phyloP scores from a whole-genome alignment of 2,113 vertebrate species.

The Cyanoliseus patagonus region DNA sequence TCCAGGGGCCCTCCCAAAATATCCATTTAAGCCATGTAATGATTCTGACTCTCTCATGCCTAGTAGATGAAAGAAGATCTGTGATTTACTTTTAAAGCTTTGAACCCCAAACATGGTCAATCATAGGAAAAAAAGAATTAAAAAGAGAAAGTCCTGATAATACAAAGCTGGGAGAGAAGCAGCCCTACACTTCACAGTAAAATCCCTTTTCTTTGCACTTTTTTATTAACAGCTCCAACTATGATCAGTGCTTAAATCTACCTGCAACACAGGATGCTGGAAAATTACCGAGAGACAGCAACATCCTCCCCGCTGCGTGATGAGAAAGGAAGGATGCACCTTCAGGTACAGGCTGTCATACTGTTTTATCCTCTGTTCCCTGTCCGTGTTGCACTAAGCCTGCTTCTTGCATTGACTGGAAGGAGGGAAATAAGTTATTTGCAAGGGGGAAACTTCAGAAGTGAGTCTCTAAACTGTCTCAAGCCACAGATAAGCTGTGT shows the following conservation, averaged over 20 bases:
- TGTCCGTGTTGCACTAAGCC: background rate
- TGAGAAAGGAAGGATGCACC: constrained; percentile 20
- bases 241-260: constrained; percentile 39
- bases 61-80: constrained; percentile 15
- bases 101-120: constrained; percentile 36
- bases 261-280: constrained; percentile 47
- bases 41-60: constrained; percentile 1
- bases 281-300: constrained; percentile 14
- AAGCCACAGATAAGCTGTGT: background rate
- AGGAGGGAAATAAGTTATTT: background rate
- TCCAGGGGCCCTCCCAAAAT: background rate
- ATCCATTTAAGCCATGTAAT: constrained; percentile 19
- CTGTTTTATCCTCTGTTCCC: background rate
- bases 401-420: background rate
- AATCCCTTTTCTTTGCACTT: background rate
- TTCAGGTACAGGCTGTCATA: constrained; percentile 33
- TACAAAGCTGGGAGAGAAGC: constrained; percentile 14
- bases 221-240: constrained; percentile 48
- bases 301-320: background rate
- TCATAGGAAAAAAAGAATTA: background rate
- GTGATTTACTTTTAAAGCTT: constrained; percentile 34
- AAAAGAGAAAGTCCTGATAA: constrained; percentile 23
- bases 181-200: constrained; percentile 10
- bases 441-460: background rate
- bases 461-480: background rate